Conservation (phyloP, 2,888 invertebrate genomes). For the Sarcophaga carnaria region DNA sequence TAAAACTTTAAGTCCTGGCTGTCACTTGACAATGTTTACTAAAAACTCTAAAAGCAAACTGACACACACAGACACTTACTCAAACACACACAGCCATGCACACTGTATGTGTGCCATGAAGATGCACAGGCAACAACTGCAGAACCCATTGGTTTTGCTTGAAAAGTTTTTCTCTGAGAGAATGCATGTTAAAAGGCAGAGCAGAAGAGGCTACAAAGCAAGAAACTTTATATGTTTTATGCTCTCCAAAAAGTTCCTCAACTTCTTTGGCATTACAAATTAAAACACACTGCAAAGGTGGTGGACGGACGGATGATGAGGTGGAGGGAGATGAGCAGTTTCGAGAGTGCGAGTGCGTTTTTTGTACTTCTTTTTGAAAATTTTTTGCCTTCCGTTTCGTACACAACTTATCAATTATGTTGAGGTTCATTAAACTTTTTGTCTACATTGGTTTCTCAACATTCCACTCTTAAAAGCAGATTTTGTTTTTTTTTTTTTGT, state of each 20-base stretch:
- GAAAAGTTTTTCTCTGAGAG: slow-evolving; percentile 42
- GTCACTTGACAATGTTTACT: slow-evolving; percentile 50
- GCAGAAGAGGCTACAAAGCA: not conserved
- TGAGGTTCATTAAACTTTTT: slow-evolving; percentile 70
- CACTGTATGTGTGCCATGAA: not conserved
- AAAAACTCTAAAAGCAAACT: slow-evolving; percentile 3
- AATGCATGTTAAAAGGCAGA: not conserved
- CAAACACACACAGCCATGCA: not conserved
- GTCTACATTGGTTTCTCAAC: slow-evolving; percentile 30
- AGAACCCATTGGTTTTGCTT: slow-evolving; percentile 52
- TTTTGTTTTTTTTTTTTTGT: not conserved
- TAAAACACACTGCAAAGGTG: not conserved
- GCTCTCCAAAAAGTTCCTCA: slow-evolving; percentile 15
- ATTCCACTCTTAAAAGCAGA: slow-evolving; percentile 3
- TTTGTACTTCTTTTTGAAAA: not conserved
- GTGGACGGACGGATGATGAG: not conserved
- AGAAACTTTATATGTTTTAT: slow-evolving; percentile 47
- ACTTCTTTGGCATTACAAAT: slow-evolving; percentile 14
- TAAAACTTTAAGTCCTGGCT: slow-evolving; percentile 41
- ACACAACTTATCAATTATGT: slow-evolving; percentile 67
- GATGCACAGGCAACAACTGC: slow-evolving; percentile 32
- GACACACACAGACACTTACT: not conserved
- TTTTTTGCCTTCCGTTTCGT: slow-evolving; percentile 7
- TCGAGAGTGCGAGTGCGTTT: slow-evolving; percentile 13
- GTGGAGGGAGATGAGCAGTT: not conserved